Conservation (phyloP, 2,113 vertebrate genomes). For the Microtus montanus region DNA sequence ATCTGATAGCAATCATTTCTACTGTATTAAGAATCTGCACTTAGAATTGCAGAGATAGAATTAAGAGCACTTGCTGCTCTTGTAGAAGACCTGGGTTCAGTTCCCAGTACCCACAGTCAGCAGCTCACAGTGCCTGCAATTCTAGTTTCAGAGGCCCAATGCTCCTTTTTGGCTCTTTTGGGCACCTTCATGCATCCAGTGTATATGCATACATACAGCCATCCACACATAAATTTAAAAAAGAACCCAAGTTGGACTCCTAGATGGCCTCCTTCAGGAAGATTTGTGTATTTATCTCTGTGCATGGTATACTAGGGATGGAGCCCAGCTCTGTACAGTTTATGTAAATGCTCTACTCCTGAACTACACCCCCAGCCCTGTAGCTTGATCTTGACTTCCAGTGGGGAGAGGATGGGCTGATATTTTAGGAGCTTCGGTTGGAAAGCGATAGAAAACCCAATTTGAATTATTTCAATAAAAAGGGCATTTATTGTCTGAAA, state of each 20-base stretch:
- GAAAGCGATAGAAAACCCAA: background rate
- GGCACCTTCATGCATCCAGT: background rate
- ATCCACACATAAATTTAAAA: background rate
- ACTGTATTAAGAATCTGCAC: background rate
- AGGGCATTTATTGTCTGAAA: background rate
- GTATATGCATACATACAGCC: background rate
- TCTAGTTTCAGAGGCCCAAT: background rate
- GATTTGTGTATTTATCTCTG: background rate
- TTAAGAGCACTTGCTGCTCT: background rate
- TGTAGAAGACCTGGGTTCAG: background rate
- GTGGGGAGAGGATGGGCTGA: background rate
- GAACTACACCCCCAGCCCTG: background rate
- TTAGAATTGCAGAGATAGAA: background rate
- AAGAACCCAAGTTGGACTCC: background rate
- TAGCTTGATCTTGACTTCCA: conserved; percentile 6
- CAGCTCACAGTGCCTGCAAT: background rate
- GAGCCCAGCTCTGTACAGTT: background rate
- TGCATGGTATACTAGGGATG: background rate
- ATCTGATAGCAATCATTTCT: background rate
- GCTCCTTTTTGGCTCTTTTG: background rate
- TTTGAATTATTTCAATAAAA: conserved; percentile 13
- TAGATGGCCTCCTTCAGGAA: background rate
- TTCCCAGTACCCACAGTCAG: background rate
- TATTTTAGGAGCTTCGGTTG: background rate
- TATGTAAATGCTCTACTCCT: background rate